Evolutionary conservation across 2,888 invertebrate genomes (phyloP).

Genomic region (Psococerastis gibbosa): DNA sequence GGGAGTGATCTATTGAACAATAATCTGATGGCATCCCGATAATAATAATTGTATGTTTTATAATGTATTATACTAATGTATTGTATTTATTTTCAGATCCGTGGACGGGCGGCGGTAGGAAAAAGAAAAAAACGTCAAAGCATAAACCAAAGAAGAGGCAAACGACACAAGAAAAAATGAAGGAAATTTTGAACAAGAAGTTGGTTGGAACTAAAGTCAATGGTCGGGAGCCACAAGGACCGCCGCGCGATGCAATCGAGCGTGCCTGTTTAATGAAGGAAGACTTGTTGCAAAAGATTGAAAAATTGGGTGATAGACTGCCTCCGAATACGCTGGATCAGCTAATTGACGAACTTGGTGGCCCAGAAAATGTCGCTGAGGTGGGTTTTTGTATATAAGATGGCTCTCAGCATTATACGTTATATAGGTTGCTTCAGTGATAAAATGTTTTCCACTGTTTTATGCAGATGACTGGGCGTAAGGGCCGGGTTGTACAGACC

Average conservation of each 20-base stretch:
- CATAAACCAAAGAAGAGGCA: constrained; percentile 36
- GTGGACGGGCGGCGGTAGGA: constrained; percentile 52
- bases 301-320: constrained; percentile 64
- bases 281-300: constrained; percentile 67
- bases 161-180: constrained; percentile 63
- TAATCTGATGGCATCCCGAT: too few species aligned
- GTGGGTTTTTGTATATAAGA: constrained; percentile 23
- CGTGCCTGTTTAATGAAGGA: constrained; percentile 86
- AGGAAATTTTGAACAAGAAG: constrained; percentile 39
- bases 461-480: constrained; percentile 84
- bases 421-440: neutral
- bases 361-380: constrained; percentile 95
- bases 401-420: neutral
- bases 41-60: constrained; percentile 12
- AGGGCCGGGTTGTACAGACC: constrained; percentile 79
- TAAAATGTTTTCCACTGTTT: constrained; percentile 5
- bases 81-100: constrained; percentile 36
- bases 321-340: constrained; percentile 98
- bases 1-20: too few species aligned
- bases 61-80: constrained; percentile 2
- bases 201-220: constrained; percentile 16
- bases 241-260: constrained; percentile 70
- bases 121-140: constrained; percentile 41
- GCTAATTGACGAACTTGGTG: constrained; percentile 93
- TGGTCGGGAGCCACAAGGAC: constrained; percentile 21